Conservation (phyloP, 2,113 vertebrate genomes). For the Arothron firmamentum region DNA sequence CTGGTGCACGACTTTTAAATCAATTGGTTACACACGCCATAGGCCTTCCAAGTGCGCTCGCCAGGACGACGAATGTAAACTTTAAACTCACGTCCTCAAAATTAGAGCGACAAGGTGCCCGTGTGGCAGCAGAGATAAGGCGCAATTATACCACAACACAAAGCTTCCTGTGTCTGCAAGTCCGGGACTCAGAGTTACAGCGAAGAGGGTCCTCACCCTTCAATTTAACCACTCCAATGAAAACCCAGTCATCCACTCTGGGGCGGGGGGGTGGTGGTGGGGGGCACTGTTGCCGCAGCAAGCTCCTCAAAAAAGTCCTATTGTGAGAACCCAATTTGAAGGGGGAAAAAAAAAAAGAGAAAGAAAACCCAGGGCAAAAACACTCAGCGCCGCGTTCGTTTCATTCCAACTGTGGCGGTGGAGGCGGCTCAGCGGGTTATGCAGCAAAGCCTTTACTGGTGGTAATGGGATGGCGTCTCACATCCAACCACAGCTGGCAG, state of each 20-base stretch:
- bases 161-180: background rate
- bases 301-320: background rate
- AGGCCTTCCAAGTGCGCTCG: constrained; percentile 5
- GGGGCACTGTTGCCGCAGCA: constrained; percentile 11
- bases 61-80: constrained; percentile 6
- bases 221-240: constrained; percentile 30
- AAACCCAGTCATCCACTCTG: constrained; percentile 52
- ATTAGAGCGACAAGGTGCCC: constrained; percentile 33
- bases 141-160: background rate
- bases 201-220: background rate
- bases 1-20: background rate
- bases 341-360: constrained; percentile 12
- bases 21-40: constrained; percentile 2
- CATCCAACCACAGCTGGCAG: constrained; percentile 28
- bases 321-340: constrained; percentile 9
- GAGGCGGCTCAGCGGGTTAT: constrained; percentile 12
- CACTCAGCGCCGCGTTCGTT: constrained; percentile 23
- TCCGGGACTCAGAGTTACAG: background rate
- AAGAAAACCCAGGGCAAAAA: constrained; percentile 15
- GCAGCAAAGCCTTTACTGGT: constrained; percentile 6
- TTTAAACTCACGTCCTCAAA: constrained; percentile 23
- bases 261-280: constrained; percentile 1
- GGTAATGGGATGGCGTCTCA: constrained; percentile 18
- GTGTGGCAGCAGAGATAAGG: constrained; percentile 29
- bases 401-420: constrained; percentile 25